phyloP scores from a whole-genome alignment of 2,888 invertebrate genomes.

The Drosophila crucigera region DNA sequence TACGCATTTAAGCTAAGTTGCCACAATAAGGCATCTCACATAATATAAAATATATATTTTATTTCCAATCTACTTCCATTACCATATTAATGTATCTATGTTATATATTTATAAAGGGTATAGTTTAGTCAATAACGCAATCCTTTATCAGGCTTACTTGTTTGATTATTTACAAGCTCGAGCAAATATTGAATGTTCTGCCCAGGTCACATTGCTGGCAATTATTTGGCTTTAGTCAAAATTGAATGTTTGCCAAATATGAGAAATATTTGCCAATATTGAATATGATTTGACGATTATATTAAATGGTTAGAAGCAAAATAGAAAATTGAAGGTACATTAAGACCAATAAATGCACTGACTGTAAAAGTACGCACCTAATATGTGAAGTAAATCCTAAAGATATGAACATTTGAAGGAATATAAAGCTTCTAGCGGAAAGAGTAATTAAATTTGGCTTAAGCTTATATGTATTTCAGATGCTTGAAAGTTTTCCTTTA shows the following conservation, averaged over 20 bases:
- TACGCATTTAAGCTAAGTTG: not conserved
- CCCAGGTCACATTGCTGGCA: slow-evolving; percentile 11
- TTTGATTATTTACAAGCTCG: slow-evolving; percentile 17
- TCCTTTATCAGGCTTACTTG: too few species aligned
- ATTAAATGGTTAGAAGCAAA: slow-evolving; percentile 5
- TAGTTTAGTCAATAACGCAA: not conserved
- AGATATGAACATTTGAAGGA: not conserved
- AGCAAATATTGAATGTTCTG: slow-evolving; percentile 14
- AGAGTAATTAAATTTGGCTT: slow-evolving; percentile 18
- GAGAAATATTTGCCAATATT: slow-evolving; percentile 30
- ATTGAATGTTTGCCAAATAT: slow-evolving; percentile 17
- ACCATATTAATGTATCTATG: not conserved
- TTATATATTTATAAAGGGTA: not conserved
- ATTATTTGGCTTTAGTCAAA: slow-evolving; percentile 32
- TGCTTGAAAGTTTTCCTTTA: slow-evolving; percentile 20
- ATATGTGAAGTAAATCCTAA: not conserved
- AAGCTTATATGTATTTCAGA: not conserved
- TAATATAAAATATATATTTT: not conserved
- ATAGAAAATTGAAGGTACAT: slow-evolving; percentile 2
- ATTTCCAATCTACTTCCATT: not conserved
- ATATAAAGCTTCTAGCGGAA: not conserved
- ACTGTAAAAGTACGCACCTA: not conserved
- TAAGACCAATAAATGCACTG: slow-evolving; percentile 4
- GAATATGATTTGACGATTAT: slow-evolving; percentile 25
- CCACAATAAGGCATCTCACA: not conserved